phyloP scores from a whole-genome alignment of 2,797 vertebrate species.

The Fistularia commersonii region DNA sequence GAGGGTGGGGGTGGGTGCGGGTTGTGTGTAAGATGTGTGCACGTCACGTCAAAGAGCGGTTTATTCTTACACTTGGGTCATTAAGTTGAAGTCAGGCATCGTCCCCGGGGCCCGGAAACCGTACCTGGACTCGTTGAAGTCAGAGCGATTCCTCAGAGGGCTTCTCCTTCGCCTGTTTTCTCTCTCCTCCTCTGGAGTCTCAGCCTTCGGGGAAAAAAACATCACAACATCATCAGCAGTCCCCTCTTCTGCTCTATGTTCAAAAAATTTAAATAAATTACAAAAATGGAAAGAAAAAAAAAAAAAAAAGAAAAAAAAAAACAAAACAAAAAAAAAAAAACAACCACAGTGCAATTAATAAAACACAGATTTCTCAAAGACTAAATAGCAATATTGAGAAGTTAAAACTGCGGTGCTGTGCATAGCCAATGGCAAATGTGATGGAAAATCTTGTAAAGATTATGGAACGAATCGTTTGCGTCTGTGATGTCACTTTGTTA shows the following conservation, averaged over 20 bases:
- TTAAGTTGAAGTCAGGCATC: not conserved
- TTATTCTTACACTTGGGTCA: not conserved
- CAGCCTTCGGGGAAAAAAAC: slow-evolving; percentile 47
- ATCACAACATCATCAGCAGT: not conserved
- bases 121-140: slow-evolving; percentile 89
- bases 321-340: not conserved
- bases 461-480: no score
- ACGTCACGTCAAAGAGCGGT: not conserved
- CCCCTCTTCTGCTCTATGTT: not conserved
- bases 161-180: slow-evolving; percentile 91
- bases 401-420: no score
- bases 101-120: not conserved
- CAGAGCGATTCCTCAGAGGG: slow-evolving; percentile 85
- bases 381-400: no score
- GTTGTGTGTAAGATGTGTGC: no score
- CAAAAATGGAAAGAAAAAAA: no score
- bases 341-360: not conserved
- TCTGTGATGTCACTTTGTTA: no score
- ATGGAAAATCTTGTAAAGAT: no score
- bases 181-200: slow-evolving; percentile 84
- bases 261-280: no score
- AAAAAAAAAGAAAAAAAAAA: not conserved
- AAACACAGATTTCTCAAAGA: not conserved
- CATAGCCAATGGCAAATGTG: no score
- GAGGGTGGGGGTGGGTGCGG: no score